phyloP scores from a whole-genome alignment of 2,888 invertebrate genomes.

The Ornithoptera priamus region DNA sequence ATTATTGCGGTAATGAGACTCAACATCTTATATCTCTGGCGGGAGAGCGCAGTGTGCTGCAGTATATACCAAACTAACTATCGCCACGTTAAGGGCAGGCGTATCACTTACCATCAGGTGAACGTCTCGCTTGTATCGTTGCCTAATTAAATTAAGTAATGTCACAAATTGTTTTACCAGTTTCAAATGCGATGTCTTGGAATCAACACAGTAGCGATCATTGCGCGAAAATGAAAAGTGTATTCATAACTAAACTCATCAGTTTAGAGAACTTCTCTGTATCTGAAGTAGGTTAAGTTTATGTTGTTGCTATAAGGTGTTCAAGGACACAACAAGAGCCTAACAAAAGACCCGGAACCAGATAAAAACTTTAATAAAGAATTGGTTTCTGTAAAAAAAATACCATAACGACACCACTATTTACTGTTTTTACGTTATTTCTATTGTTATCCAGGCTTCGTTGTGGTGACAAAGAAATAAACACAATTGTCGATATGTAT shows the following conservation, averaged over 20 bases:
- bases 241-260: neutral
- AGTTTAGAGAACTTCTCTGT: neutral
- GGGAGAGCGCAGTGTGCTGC: too few species aligned
- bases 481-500: neutral
- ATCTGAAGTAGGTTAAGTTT: neutral
- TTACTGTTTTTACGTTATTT: neutral
- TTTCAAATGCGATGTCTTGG: too few species aligned
- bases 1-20: too few species aligned
- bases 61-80: too few species aligned
- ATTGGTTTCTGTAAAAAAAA: neutral
- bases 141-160: too few species aligned
- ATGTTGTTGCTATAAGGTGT: neutral
- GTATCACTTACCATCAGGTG: too few species aligned
- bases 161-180: too few species aligned
- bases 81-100: too few species aligned
- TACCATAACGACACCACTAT: neutral
- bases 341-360: slow-evolving; percentile 7
- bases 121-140: too few species aligned
- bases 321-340: neutral
- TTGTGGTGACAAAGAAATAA: neutral
- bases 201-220: too few species aligned
- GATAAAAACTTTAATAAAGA: neutral
- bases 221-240: too few species aligned
- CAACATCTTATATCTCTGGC: too few species aligned
- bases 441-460: neutral